Percentiles rank a stretch among this genome's conserved stretches.
phyloP scores from a whole-genome alignment of 2,797 vertebrate species.

The Apogon hyalosoma region DNA sequence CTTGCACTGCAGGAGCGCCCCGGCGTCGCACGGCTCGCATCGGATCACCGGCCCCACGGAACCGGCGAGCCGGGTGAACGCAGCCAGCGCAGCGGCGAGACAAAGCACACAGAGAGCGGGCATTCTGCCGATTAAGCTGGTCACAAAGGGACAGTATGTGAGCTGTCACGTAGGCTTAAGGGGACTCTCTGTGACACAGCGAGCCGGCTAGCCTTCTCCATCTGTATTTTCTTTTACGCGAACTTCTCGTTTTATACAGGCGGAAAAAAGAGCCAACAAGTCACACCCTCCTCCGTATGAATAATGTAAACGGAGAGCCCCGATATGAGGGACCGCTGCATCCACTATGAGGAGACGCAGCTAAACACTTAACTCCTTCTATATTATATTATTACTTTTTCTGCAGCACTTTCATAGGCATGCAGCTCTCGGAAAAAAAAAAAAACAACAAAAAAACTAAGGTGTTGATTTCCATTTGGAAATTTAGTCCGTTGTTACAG shows the following conservation, averaged over 20 bases:
- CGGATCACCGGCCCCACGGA: constrained; percentile 90
- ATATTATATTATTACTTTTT: constrained; percentile 20
- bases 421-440: not conserved
- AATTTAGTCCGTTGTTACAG: constrained; percentile 20
- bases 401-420: constrained; percentile 3
- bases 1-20: constrained; percentile 88
- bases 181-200: constrained; percentile 78
- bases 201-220: constrained; percentile 80
- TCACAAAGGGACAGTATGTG: constrained; percentile 75
- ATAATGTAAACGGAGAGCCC: constrained; percentile 86
- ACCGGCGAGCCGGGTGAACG: constrained; percentile 77
- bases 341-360: constrained; percentile 46
- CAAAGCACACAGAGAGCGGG: constrained; percentile 84
- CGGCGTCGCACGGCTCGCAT: constrained; percentile 91
- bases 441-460: too few species aligned
- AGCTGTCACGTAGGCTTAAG: constrained; percentile 76
- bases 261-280: constrained; percentile 82
- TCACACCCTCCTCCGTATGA: constrained; percentile 88
- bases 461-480: constrained; percentile 29
- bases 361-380: constrained; percentile 24
- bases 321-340: constrained; percentile 76
- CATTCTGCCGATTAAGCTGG: constrained; percentile 83
- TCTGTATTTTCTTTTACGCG: constrained; percentile 79
- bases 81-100: constrained; percentile 82
- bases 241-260: constrained; percentile 90